Conservation (phyloP, 2,797 vertebrate genomes). For the Thunnus albacares region DNA sequence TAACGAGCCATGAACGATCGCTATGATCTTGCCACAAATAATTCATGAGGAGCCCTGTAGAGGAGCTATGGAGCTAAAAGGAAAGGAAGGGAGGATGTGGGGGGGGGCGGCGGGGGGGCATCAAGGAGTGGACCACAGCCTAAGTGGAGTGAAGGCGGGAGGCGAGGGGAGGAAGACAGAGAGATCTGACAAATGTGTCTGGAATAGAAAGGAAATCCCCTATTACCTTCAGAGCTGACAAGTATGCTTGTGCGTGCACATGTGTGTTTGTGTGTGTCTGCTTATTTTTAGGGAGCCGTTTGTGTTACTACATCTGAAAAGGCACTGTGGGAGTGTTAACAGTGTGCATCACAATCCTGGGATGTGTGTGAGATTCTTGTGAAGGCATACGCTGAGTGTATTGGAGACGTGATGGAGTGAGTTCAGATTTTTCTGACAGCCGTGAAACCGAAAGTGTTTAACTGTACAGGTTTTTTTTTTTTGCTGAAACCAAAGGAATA, state of each 20-base stretch:
- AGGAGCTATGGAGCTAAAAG: conserved; percentile 73
- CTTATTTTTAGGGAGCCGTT: conserved; percentile 62
- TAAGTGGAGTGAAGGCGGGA: conserved; percentile 38
- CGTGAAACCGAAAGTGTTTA: conserved; percentile 62
- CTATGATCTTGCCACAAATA: conserved; percentile 86
- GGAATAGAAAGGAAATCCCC: conserved; percentile 70
- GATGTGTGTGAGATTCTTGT: conserved; percentile 67
- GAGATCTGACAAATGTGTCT: conserved; percentile 66
- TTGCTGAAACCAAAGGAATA: conserved; percentile 47
- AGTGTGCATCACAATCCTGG: conserved; percentile 67
- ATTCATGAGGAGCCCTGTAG: conserved; percentile 82
- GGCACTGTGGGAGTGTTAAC: conserved; percentile 76
- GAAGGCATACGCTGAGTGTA: conserved; percentile 50
- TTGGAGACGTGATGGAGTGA: conserved; percentile 71
- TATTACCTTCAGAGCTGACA: conserved; percentile 61
- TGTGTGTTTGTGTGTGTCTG: conserved; percentile 23
- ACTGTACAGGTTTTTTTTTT: conserved; percentile 44
- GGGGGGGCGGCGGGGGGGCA: neutral
- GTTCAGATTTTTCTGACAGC: conserved; percentile 74
- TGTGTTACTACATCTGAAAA: conserved; percentile 75
- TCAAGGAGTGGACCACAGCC: conserved; percentile 47
- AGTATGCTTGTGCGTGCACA: conserved; percentile 16
- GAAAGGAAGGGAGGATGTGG: neutral
- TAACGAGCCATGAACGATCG: conserved; percentile 85
- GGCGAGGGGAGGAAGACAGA: conserved; percentile 7